Evolutionary conservation across 92 coral and sea anemone species (phyloP).

Genomic region (Palythoa grandis): DNA sequence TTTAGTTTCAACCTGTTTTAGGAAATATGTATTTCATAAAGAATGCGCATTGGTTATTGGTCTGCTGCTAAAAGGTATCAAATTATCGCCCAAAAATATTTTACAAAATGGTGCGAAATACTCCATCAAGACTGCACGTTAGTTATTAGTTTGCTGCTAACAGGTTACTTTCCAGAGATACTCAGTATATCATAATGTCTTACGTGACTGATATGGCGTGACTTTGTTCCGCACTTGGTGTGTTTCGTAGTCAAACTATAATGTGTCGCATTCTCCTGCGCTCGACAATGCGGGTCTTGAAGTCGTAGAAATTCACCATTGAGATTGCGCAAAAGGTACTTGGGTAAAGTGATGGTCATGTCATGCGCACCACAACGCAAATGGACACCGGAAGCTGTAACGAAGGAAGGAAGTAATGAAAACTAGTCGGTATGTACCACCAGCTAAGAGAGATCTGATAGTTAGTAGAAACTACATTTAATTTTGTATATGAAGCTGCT

Average conservation of each 20-base stretch:
- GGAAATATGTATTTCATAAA: background rate
- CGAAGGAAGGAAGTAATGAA: background rate
- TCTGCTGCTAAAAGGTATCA: background rate
- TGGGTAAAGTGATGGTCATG: slow-evolving; percentile 77
- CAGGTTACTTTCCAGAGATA: too few relatives aligned
- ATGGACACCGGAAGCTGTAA: slow-evolving; percentile 75
- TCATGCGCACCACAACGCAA: slow-evolving; percentile 76
- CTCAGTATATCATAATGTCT: background rate
- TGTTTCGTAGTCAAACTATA: slow-evolving; percentile 72
- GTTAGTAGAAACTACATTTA: too few relatives aligned
- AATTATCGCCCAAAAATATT: too few relatives aligned
- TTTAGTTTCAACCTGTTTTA: background rate
- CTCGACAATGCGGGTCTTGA: slow-evolving; percentile 72
- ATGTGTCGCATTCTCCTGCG: slow-evolving; percentile 78
- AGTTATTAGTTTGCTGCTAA: too few relatives aligned
- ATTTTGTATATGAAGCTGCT: too few relatives aligned
- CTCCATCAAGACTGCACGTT: too few relatives aligned
- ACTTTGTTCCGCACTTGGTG: slow-evolving; percentile 79
- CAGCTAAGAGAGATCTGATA: too few relatives aligned
- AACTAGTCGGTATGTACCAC: background rate
- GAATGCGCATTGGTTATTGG: background rate
- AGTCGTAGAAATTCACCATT: slow-evolving; percentile 79
- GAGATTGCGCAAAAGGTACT: slow-evolving; percentile 76
- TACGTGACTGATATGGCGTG: slow-evolving; percentile 73
- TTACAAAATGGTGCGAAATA: too few relatives aligned